Evolutionary conservation across 2,113 vertebrate species (phyloP).

Genomic region (Pagrus major): DNA sequence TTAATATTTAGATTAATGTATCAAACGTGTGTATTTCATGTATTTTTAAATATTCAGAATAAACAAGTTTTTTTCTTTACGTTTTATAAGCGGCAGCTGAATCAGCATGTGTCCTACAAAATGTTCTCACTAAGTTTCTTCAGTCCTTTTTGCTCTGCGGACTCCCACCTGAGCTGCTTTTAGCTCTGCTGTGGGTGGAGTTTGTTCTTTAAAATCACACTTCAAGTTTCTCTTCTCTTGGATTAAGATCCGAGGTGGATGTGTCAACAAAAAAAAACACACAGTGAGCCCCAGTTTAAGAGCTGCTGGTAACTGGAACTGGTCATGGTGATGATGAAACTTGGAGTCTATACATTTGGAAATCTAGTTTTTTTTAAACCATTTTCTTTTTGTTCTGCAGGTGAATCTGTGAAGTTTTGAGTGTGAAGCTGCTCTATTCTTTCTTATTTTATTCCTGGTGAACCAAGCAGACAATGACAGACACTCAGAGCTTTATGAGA

Average conservation of each 20-base stretch:
- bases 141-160: neutral
- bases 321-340: no score
- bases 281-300: neutral
- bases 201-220: constrained; percentile 1
- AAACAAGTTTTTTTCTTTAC: neutral
- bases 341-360: no score
- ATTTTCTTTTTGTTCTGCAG: no score
- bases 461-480: no score
- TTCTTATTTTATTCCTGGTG: no score
- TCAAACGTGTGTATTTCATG: neutral
- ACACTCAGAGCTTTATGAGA: no score
- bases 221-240: neutral
- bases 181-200: constrained; percentile 11
- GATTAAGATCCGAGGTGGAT: neutral
- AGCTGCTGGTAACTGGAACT: no score
- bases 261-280: neutral
- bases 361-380: no score
- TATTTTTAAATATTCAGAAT: no score
- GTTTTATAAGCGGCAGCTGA: neutral
- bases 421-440: no score
- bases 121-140: neutral
- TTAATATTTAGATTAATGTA: no score
- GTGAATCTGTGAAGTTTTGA: no score
- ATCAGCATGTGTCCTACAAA: neutral
- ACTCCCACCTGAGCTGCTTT: constrained; percentile 41